phyloP scores from a whole-genome alignment of 2,797 vertebrate species.

The Enteromius trimaculatus region DNA sequence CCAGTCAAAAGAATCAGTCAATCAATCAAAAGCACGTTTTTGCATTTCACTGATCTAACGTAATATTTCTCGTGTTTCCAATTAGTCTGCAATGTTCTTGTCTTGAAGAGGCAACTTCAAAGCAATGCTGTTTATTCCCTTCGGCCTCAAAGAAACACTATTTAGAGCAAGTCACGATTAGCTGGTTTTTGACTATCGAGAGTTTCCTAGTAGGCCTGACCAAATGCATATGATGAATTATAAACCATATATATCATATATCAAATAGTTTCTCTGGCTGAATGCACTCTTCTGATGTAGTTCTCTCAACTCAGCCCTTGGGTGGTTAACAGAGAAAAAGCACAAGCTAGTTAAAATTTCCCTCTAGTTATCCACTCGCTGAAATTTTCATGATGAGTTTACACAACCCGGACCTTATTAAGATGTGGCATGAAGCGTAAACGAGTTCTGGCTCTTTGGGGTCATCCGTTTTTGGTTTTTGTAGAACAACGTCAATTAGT shows the following conservation, averaged over 20 bases:
- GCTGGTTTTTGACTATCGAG: constrained; percentile 68
- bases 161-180: constrained; percentile 58
- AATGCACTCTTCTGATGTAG: constrained; percentile 64
- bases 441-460: constrained; percentile 54
- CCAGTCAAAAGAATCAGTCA: constrained; percentile 32
- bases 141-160: constrained; percentile 68
- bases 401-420: constrained; percentile 72
- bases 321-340: constrained; percentile 62
- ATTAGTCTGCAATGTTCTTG: constrained; percentile 64
- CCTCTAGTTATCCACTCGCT: not conserved
- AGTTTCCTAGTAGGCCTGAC: constrained; percentile 61
- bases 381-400: constrained; percentile 70
- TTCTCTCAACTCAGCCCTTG: constrained; percentile 61
- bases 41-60: constrained; percentile 66
- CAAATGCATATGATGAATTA: constrained; percentile 72
- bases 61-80: constrained; percentile 66
- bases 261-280: constrained; percentile 64
- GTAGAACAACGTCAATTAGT: constrained; percentile 70
- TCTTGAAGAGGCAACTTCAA: constrained; percentile 71
- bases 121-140: constrained; percentile 70
- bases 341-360: constrained; percentile 39
- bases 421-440: constrained; percentile 63
- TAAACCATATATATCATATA: constrained; percentile 72
- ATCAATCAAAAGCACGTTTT: constrained; percentile 50
- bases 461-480: constrained; percentile 61